Percentiles rank a stretch among this genome's conserved stretches.
Conservation (phyloP, 2,888 invertebrate species). For the Napeogenes sylphis region DNA sequence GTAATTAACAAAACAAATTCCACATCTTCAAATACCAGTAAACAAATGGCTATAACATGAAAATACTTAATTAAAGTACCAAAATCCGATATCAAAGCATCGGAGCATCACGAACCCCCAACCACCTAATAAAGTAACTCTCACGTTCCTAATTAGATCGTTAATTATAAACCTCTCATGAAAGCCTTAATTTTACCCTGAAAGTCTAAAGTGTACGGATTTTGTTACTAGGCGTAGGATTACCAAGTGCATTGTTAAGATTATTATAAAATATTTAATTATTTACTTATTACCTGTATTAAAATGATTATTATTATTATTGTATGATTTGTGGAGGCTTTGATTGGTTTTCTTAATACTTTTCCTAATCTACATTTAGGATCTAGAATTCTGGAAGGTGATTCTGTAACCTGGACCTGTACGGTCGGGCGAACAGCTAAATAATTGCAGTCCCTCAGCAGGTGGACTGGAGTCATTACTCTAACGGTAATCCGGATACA, state of each 20-base stretch:
- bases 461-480: slow-evolving; percentile 76
- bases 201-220: slow-evolving; percentile 63
- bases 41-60: slow-evolving; percentile 49
- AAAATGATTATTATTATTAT: too few relatives aligned
- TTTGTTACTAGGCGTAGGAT: slow-evolving; percentile 48
- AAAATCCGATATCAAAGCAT: slow-evolving; percentile 71
- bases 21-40: slow-evolving; percentile 26
- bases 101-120: slow-evolving; percentile 60
- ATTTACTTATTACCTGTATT: too few relatives aligned
- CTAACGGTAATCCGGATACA: slow-evolving; percentile 75
- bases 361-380: background rate
- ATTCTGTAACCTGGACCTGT: slow-evolving; percentile 16
- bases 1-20: slow-evolving; percentile 21
- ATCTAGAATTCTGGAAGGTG: slow-evolving; percentile 1
- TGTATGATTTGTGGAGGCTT: too few relatives aligned
- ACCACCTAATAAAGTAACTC: slow-evolving; percentile 71
- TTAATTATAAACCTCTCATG: slow-evolving; percentile 75
- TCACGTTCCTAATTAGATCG: slow-evolving; percentile 75
- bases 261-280: too few relatives aligned
- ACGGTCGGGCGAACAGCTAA: slow-evolving; percentile 67
- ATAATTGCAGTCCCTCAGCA: slow-evolving; percentile 69
- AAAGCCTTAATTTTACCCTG: slow-evolving; percentile 72
- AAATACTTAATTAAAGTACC: slow-evolving; percentile 73
- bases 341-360: too few relatives aligned
- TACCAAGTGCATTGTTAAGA: slow-evolving; percentile 21